These are phyloP conservation scores for Bombus breviceps DNA, from an alignment of 1,140 invertebrate genomes.

Conservation along the genomic window DNA sequence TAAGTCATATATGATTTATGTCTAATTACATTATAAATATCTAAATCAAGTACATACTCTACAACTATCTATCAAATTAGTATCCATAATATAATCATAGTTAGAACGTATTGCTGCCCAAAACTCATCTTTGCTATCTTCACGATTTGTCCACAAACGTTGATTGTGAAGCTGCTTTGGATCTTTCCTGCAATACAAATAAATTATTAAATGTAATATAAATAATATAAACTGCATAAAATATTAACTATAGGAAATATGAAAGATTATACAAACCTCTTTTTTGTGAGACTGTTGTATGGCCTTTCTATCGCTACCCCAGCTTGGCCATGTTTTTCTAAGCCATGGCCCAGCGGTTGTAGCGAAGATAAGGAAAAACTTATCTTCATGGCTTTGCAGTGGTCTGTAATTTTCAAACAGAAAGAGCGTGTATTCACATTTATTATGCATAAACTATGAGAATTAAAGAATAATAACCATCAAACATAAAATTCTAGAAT, in stretches of 20 bases:
- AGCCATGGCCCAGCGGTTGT: constrained; percentile 81
- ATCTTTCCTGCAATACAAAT: constrained; percentile 81
- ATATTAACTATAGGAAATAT: constrained; percentile 9
- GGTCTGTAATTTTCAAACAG: constrained; percentile 68
- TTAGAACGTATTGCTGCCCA: constrained; percentile 94
- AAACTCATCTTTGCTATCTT: constrained; percentile 90
- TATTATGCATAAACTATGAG: background rate
- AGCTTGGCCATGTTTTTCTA: constrained; percentile 83
- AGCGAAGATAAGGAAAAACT: constrained; percentile 84
- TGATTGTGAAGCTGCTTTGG: constrained; percentile 86
- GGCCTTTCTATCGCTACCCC: constrained; percentile 82
- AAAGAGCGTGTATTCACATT: background rate
- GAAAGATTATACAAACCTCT: constrained; percentile 75
- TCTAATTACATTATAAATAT: constrained; percentile 21
- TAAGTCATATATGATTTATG: background rate
- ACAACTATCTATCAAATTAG: constrained; percentile 94
- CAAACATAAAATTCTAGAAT: background rate
- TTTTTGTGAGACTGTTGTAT: constrained; percentile 88
- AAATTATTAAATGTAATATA: background rate
- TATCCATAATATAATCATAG: constrained; percentile 97
- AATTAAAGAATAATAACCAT: background rate
- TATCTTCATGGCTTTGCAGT: constrained; percentile 82
- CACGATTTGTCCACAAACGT: constrained; percentile 88
- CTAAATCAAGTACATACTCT: constrained; percentile 81
- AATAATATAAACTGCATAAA: background rate